Conservation (phyloP, 2,888 invertebrate species). For the Sinohyriopsis cumingii region DNA sequence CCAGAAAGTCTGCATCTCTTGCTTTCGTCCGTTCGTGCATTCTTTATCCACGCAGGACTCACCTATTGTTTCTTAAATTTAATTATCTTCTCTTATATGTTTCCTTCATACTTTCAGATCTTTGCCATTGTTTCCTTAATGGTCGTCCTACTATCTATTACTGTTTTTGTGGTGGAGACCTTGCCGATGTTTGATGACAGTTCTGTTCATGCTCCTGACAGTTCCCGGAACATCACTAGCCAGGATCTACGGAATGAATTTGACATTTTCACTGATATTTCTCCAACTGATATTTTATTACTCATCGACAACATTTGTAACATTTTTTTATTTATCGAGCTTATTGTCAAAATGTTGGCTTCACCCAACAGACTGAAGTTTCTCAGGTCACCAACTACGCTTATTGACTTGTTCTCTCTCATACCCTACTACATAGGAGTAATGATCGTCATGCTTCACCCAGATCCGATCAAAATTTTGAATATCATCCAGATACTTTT, state of each 20-base stretch:
- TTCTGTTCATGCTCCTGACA: conserved; percentile 37
- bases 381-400: conserved; percentile 37
- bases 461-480: conserved; percentile 41
- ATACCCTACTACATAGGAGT: conserved; percentile 52
- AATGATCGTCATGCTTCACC: conserved; percentile 38
- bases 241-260: conserved; percentile 41
- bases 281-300: conserved; percentile 42
- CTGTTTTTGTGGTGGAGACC: conserved; percentile 50
- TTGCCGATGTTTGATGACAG: conserved; percentile 47
- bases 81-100: too few relatives aligned
- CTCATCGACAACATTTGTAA: conserved; percentile 52
- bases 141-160: conserved; percentile 46
- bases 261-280: conserved; percentile 44
- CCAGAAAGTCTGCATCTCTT: too few relatives aligned
- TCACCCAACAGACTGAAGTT: conserved; percentile 45
- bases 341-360: conserved; percentile 43
- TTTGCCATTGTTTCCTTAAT: conserved; percentile 42
- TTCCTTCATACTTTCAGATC: conserved; percentile 28
- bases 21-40: too few relatives aligned
- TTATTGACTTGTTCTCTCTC: conserved; percentile 45
- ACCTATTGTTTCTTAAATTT: too few relatives aligned
- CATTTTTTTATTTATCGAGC: conserved; percentile 47
- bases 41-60: too few relatives aligned
- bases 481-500: conserved; percentile 43
- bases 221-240: conserved; percentile 38